A percentile compares a stretch with the other conserved stretches of the same genome.
Conservation (phyloP, 2,888 invertebrate species). For the Lasioglossum malachurum region DNA sequence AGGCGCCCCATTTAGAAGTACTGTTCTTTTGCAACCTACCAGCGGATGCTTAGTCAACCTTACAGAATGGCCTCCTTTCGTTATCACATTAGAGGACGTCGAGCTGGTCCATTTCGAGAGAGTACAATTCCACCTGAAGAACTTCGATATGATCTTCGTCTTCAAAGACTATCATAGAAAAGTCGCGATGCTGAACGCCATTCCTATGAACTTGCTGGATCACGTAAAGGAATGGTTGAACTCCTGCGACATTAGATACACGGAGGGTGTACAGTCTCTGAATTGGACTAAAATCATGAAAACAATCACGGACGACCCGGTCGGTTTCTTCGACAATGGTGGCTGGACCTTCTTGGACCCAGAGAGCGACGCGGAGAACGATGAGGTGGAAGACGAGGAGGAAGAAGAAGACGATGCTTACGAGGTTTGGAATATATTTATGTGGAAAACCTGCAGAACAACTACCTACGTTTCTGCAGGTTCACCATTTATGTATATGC, state of each 20-base stretch:
- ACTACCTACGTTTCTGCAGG: background rate
- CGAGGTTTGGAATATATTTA: conserved; percentile 77
- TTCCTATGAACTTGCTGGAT: conserved; percentile 99
- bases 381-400: conserved; percentile 87
- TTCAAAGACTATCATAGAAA: conserved; percentile 99
- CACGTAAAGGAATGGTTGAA: conserved; percentile 99
- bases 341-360: conserved; percentile 99
- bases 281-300: conserved; percentile 99
- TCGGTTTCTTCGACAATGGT: conserved; percentile 99
- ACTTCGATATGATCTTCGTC: conserved; percentile 99
- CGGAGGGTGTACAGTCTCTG: conserved; percentile 98
- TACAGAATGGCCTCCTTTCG: conserved; percentile 99
- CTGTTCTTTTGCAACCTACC: conserved; percentile 98
- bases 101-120: conserved; percentile 99
- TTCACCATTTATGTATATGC: background rate
- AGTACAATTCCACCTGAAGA: conserved; percentile 99
- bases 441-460: background rate
- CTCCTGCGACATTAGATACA: conserved; percentile 98
- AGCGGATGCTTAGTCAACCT: conserved; percentile 98
- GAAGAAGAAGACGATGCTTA: conserved; percentile 87
- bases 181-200: conserved; percentile 98
- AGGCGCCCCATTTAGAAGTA: conserved; percentile 98
- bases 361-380: conserved; percentile 92
- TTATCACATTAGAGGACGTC: conserved; percentile 98
- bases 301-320: conserved; percentile 99